These are phyloP conservation scores for Bombus sibiricus DNA, from an alignment of 1,140 invertebrate species.

Conservation along the genomic window DNA sequence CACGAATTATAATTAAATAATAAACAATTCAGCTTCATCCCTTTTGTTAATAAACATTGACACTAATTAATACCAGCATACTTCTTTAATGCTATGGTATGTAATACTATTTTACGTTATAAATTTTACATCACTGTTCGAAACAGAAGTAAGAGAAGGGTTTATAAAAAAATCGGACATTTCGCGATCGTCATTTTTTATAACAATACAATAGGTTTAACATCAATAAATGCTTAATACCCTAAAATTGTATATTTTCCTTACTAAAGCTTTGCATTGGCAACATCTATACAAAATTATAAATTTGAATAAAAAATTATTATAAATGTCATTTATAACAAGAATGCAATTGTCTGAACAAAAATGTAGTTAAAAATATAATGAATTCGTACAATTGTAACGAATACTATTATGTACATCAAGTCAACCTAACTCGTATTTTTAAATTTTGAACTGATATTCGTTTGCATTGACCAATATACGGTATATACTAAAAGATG, in stretches of 20 bases:
- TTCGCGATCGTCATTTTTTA: conserved; percentile 58
- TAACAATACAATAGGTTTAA: conserved; percentile 68
- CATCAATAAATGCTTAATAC: conserved; percentile 71
- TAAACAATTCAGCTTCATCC: background rate
- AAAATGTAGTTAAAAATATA: background rate
- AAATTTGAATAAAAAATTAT: conserved; percentile 15
- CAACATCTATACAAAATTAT: conserved; percentile 45
- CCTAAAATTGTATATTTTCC: conserved; percentile 26
- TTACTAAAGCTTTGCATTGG: conserved; percentile 18
- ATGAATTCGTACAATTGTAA: background rate
- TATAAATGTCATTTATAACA: conserved; percentile 9
- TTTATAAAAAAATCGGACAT: conserved; percentile 15
- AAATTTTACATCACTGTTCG: conserved; percentile 26
- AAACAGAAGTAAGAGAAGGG: background rate
- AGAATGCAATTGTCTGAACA: conserved; percentile 4
- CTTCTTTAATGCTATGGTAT: conserved; percentile 10
- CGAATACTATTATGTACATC: conserved; percentile 19
- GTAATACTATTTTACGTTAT: conserved; percentile 11
- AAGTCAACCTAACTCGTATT: background rate
- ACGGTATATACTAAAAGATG: background rate
- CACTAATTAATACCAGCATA: conserved; percentile 25
- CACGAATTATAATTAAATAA: conserved; percentile 24
- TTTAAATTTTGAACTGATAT: background rate
- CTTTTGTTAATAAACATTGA: conserved; percentile 26
- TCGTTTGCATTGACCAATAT: background rate